phyloP scores from a whole-genome alignment of 1,140 invertebrate genomes.

The Lucilia sericata region DNA sequence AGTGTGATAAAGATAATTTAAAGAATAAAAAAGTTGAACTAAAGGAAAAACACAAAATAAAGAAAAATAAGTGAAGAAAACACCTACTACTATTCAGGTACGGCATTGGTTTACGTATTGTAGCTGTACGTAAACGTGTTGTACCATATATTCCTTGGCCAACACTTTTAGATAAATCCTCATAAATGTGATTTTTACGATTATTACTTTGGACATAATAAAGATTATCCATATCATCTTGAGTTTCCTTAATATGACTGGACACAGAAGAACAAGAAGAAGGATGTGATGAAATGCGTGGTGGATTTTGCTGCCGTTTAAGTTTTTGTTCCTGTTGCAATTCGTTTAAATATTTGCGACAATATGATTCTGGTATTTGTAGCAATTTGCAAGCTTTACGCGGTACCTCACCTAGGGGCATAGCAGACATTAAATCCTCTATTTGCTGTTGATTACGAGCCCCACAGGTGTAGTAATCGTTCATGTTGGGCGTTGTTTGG shows the following conservation, averaged over 20 bases:
- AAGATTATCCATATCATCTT: background rate
- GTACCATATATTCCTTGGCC: conserved; percentile 57
- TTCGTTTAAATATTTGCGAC: conserved; percentile 44
- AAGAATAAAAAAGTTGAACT: background rate
- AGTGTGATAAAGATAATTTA: background rate
- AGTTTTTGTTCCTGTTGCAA: conserved; percentile 39
- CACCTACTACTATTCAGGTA: conserved; percentile 65
- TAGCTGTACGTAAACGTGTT: conserved; percentile 63
- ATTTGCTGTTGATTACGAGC: conserved; percentile 43
- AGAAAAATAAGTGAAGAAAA: background rate
- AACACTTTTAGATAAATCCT: conserved; percentile 33
- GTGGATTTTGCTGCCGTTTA: background rate
- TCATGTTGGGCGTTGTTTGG: background rate
- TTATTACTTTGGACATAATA: conserved; percentile 3
- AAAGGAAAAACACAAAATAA: conserved; percentile 5
- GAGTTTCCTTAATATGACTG: background rate
- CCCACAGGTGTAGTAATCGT: background rate
- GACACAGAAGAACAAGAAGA: too few species aligned
- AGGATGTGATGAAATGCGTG: background rate
- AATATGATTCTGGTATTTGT: conserved; percentile 61
- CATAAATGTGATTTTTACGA: conserved; percentile 39
- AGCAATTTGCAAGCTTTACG: conserved; percentile 63
- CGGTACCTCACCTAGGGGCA: conserved; percentile 58
- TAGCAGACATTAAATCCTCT: conserved; percentile 55
- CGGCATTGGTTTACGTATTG: conserved; percentile 64